Base-by-base conservation (phyloP, 2,113 vertebrate genomes). In the Perccottus glenii region DNA sequence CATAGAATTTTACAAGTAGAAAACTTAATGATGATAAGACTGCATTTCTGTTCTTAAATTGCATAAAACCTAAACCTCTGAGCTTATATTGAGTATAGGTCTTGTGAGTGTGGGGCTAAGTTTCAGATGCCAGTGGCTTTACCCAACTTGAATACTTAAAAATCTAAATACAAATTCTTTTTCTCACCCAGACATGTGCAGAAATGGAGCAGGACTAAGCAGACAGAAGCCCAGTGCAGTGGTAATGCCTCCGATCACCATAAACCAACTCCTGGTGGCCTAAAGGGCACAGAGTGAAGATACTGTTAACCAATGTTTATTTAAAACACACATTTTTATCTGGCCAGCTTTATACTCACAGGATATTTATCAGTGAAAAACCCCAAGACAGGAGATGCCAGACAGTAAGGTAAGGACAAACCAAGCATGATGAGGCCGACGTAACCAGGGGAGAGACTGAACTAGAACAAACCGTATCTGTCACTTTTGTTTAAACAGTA, bases 371-470 rank as follows among this genome's bases (percentile, higher is more conserved):
- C 96, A 1, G 94, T 95, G 33, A 96, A 51, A 3, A 94, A 80
- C 4, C 97, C 98, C 2, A 98, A 83, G 0, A 98, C 52, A 0
- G 98, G 98, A 7, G 98, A 98, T 19, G 92, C 94, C 52, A 96
- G 74, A 1, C 93, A 83, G 14, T 99, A 99, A 0, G 94, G 93
- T 6, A 98, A 70, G 0, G 96, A 92, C 45, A 98, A 76, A 11
- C 94, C 95, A 0, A 99, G 92, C 89, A 97, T 95, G 33, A 98
- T 93, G 61, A 99, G 90, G 36, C 98, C 96, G 72, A 99, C 96
- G 4, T 92, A 94, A 68, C 94, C 93, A 70, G 93, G 14, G n/a
- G 93, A 92, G 32, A 99, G 90, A 9, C 75, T 63, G 71, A 98
- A 97, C 97, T 99, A 77, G 2, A 59, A 11, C 10, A 12, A 32